Base-by-base conservation (phyloP, 2,888 invertebrate species). In the Tethea ocularis region DNA sequence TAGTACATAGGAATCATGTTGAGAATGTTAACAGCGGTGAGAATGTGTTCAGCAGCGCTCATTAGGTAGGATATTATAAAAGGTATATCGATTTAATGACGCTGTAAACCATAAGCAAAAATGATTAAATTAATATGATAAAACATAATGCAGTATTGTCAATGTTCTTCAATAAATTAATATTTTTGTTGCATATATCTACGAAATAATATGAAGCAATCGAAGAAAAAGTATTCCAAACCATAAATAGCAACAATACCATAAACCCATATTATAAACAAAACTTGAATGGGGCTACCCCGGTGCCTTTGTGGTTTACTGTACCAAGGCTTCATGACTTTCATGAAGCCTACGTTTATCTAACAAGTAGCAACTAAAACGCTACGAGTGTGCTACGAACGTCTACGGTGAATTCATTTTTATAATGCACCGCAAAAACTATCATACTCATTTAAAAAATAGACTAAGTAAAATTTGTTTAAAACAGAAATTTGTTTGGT, bases 261-360 rank as follows among this genome's bases (percentile, higher is more conserved):
- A 46, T 46, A 46, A 46, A 46, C 33, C 54, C 33, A 54, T 22
- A 11, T n/a, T n/a, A n/a, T 22, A 20, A 11, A n/a, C 22, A 54
- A 36, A 33, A 33, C 2, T 53, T 33, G 6, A 36, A 74, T 72
- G 75, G 77, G 74, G 74, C 64, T 77, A 70, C 75, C 80, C 78
- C 77, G 74, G 70, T 76, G 71, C 71, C 56, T 66, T 77, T 75
- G 83, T 76, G 84, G 83, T 80, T 81, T 76, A 58, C 68, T 60
- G 60, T 70, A 84, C 84, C 72, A 84, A 78, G 83, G 62, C 61
- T 57, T 24, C 76, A 83, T 74, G 67, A 68, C 57, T 41, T 57
- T 56, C 56, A 57, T 46, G 61, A 55, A 77, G 75, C 51, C 59
- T 64, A 61, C 59, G 60, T 29, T 10, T n/a, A 41, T 46, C 60